These are phyloP conservation scores for Plestiodon gilberti DNA, from an alignment of 2,113 vertebrate species.

Conservation along the genomic window DNA sequence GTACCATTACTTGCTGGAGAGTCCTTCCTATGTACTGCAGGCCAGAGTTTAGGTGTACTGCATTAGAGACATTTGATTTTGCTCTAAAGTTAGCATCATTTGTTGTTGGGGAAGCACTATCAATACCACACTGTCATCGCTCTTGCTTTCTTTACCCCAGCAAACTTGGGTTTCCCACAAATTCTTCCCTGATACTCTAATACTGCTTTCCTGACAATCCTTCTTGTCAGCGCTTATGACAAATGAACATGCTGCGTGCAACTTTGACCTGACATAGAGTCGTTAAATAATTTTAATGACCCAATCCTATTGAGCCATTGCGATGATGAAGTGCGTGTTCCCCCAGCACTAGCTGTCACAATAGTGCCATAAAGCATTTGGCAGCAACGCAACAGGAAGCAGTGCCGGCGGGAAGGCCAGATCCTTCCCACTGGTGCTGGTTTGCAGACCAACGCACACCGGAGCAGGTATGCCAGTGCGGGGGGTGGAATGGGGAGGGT, in stretches of 20 bases:
- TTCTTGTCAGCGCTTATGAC: not conserved
- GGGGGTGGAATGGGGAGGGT: too few species aligned
- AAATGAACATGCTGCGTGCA: conserved; percentile 1
- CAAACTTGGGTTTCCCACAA: not conserved
- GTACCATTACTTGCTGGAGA: too few species aligned
- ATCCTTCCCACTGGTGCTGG: too few species aligned
- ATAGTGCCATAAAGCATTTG: too few species aligned
- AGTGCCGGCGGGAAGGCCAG: too few species aligned
- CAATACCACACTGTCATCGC: not conserved
- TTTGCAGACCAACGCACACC: too few species aligned
- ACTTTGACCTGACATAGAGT: not conserved
- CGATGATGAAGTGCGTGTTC: too few species aligned
- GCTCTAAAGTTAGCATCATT: not conserved
- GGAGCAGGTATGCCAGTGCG: too few species aligned
- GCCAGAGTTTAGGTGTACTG: not conserved
- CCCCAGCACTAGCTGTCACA: too few species aligned
- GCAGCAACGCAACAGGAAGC: too few species aligned
- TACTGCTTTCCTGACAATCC: not conserved
- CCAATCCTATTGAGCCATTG: too few species aligned
- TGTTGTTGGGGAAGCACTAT: not conserved
- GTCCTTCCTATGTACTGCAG: not conserved
- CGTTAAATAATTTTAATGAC: not conserved
- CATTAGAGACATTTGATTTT: not conserved
- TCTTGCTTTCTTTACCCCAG: not conserved
- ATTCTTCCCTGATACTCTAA: not conserved